Percentiles rank a stretch among this genome's conserved stretches.
phyloP scores from a whole-genome alignment of 2,797 vertebrate species.

The Zenarchopterus dispar region DNA sequence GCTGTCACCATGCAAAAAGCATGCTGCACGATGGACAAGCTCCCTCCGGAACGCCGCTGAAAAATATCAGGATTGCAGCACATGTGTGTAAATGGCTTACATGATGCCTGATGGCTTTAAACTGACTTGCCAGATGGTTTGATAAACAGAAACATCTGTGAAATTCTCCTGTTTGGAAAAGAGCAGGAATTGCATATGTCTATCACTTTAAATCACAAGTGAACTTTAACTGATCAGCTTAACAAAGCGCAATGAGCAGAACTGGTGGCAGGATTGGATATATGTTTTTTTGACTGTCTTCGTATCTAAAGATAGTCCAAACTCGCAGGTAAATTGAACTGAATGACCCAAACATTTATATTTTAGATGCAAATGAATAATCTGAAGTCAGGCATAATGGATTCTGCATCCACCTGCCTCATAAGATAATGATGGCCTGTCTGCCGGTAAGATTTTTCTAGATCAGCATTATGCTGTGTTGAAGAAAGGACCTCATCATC shows the following conservation, averaged over 20 bases:
- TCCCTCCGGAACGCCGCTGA: not conserved
- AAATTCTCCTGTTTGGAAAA: not conserved
- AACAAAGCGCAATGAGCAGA: not conserved
- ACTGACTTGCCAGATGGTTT: constrained; percentile 1
- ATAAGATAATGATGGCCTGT: constrained; percentile 6
- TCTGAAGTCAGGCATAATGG: not conserved
- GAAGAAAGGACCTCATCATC: constrained; percentile 33
- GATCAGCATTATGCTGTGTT: constrained; percentile 37
- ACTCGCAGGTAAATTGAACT: no score
- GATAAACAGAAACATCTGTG: not conserved
- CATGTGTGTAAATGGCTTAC: not conserved
- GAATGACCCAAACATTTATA: not conserved
- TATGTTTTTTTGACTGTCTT: not conserved
- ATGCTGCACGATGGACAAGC: no score
- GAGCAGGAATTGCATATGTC: not conserved
- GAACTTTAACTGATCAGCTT: not conserved
- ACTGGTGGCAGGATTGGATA: no score
- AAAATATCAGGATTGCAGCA: not conserved
- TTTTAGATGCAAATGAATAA: not conserved
- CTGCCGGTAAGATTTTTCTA: constrained; percentile 27
- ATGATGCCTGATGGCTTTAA: not conserved
- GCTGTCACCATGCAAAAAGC: no score
- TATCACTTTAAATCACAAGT: not conserved
- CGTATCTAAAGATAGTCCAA: not conserved
- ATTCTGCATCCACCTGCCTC: not conserved